A percentile compares a stretch with the other conserved stretches of the same genome.
These are phyloP conservation scores for Pristionchus exspectatus DNA, from an alignment of 2,888 invertebrate genomes.

Conservation along the genomic window DNA sequence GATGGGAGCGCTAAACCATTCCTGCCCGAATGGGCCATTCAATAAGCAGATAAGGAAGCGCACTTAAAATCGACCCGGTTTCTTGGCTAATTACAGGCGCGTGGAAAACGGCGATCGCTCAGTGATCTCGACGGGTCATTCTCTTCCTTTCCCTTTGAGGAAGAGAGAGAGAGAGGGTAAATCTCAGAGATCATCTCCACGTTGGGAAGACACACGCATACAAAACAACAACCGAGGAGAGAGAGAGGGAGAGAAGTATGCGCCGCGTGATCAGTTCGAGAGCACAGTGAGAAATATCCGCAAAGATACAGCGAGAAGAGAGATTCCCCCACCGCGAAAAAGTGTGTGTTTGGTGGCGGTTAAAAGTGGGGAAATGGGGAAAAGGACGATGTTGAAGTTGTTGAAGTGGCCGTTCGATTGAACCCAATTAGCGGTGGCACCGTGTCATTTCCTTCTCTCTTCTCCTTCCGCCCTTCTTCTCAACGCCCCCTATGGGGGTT, in stretches of 20 bases:
- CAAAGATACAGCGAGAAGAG: not conserved
- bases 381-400: not conserved
- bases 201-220: conserved; percentile 2
- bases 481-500: not conserved
- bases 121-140: not conserved
- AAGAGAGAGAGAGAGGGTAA: not conserved
- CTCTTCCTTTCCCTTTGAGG: not conserved
- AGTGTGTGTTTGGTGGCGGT: not conserved
- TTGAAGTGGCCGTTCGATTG: conserved; percentile 19
- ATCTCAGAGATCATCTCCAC: not conserved
- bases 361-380: not conserved
- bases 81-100: not conserved
- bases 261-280: conserved; percentile 1
- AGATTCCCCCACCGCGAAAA: not conserved
- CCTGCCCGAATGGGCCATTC: not conserved
- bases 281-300: not conserved
- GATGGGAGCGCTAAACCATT: not conserved
- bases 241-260: not conserved
- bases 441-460: not conserved
- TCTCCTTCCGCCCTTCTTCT: not conserved
- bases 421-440: conserved; percentile 11
- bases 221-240: conserved; percentile 1
- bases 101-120: not conserved
- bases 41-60: not conserved
- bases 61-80: no score